These are phyloP conservation scores for Erythrolamprus reginae DNA, from an alignment of 2,113 vertebrate genomes.

Conservation along the genomic window DNA sequence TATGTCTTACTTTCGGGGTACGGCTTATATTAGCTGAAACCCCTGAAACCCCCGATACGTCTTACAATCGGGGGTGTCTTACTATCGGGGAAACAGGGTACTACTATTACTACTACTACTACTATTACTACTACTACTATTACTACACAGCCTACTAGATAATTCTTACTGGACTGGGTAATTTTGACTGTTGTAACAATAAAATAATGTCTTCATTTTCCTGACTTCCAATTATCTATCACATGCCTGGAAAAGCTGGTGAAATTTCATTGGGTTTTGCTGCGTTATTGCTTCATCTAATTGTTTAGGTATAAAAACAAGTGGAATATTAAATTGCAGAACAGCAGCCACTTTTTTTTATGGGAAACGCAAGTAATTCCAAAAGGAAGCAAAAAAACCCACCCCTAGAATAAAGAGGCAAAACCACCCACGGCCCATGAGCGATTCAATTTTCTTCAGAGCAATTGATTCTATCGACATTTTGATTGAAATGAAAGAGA, in stretches of 20 bases:
- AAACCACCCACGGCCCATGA: background rate
- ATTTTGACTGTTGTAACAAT: background rate
- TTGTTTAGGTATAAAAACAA: slow-evolving; percentile 27
- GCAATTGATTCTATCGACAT: slow-evolving; percentile 59
- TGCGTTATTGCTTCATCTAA: slow-evolving; percentile 25
- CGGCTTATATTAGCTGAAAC: too few species aligned
- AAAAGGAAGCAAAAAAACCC: background rate
- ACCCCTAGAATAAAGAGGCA: background rate
- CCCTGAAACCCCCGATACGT: too few species aligned
- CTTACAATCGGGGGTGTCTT: too few species aligned
- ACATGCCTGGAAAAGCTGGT: background rate
- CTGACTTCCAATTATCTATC: background rate
- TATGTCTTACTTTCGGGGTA: too few species aligned
- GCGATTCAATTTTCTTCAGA: slow-evolving; percentile 56
- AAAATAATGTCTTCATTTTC: background rate
- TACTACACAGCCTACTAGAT: background rate
- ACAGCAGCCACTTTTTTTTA: slow-evolving; percentile 1
- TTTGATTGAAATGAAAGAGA: slow-evolving; percentile 61
- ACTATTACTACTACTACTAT: background rate
- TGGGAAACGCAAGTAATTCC: slow-evolving; percentile 23
- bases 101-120: too few species aligned
- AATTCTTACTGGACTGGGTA: background rate
- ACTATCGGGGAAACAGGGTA: too few species aligned
- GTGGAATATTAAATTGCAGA: slow-evolving; percentile 31
- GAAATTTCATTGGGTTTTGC: background rate